Evolutionary conservation across 1,140 invertebrate species (phyloP).

Genomic region (Stenopsyche tienmushanensis): DNA sequence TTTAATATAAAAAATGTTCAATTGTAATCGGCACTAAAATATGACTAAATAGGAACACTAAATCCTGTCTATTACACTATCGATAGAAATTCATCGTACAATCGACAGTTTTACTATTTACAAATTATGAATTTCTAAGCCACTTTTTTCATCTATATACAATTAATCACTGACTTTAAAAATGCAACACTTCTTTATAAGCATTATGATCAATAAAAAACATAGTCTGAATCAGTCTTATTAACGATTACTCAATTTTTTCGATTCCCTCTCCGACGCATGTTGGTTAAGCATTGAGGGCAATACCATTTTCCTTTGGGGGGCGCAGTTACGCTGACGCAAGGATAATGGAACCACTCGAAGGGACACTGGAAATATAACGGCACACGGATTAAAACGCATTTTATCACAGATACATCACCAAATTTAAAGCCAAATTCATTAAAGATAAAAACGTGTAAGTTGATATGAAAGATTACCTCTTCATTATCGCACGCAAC

Average conservation of each 20-base stretch:
- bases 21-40: no score
- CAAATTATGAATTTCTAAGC: no score
- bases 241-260: slow-evolving; percentile 61
- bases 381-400: slow-evolving; percentile 10
- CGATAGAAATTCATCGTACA: no score
- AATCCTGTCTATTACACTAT: no score
- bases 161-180: no score
- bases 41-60: no score
- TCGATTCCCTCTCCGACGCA: slow-evolving; percentile 78
- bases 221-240: slow-evolving; percentile 21
- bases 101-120: no score
- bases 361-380: slow-evolving; percentile 81
- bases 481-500: slow-evolving; percentile 98
- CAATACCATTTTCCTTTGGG: slow-evolving; percentile 99
- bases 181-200: no score
- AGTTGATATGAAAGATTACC: slow-evolving; percentile 66
- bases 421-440: neutral
- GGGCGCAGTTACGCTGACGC: slow-evolving; percentile 92
- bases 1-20: no score
- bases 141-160: no score
- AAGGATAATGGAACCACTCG: slow-evolving; percentile 99
- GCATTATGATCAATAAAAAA: no score
- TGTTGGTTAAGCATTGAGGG: slow-evolving; percentile 88
- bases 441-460: neutral
- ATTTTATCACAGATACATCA: no score